Evolutionary conservation across 2,888 invertebrate genomes (phyloP), one percentile per base, ranked within the genome.

Genomic region (Rapana venosa): DNA sequence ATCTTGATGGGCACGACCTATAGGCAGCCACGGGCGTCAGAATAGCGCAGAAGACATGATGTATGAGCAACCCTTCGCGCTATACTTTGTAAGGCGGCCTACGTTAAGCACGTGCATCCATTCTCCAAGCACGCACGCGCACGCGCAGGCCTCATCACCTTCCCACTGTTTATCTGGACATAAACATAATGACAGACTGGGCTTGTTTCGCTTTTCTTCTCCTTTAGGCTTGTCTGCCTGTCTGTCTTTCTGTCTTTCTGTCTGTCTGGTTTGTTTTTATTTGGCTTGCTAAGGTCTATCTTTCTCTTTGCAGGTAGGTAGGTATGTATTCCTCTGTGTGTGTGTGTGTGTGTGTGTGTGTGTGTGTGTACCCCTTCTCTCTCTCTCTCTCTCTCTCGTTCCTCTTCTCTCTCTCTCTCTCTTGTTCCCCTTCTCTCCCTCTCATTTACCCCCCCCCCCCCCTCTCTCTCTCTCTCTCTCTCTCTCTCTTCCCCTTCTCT

Each of bases 1-100:
- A 85, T 85, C 85, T 85, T 85, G 85, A 85, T 85, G 85, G 58
- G 85, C 85, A 85, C 85, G 85, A 56, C 85, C 85, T 85, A 85
- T 81, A 81, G 58, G 32, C 30, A n/a, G 58, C 8, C 47, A 5
- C n/a, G 0, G 0, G 47, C 20, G 13, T 58, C 26, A 58, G 58
- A 61, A 85, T 20, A 85, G 32, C 83, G 58, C 85, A 20, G 5
- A 5, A 35, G 35, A 35, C 35, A 35, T 36, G 17, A 20, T 5
- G 32, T 8, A 36, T 11, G n/a, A 79, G 20, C 4, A 35, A 15
- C 13, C 1, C 4, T 15, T 17, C 79, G 79, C 79, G 79, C 79
- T 79, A 35, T 79, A 20, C 35, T 79, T 35, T 15, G 20, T 66
- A 22, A 17, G 35, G 79, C 13, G n/a, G 13, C 79, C 17, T 35